Evolutionary conservation across 2,888 invertebrate species (phyloP).

Genomic region (Chymomyza procnemis): DNA sequence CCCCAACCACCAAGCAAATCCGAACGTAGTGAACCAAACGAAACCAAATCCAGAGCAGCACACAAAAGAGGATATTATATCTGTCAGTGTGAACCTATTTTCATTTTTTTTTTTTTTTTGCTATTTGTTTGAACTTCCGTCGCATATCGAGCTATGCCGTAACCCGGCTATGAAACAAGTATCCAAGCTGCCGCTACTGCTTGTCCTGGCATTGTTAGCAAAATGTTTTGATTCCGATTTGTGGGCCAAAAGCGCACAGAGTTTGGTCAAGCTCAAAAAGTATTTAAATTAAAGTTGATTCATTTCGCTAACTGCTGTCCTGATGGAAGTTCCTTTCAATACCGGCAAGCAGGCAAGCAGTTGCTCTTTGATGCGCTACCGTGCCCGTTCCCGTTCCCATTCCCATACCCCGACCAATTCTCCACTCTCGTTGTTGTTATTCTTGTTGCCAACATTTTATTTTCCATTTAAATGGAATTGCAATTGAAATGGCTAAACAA

Average conservation of each 20-base stretch:
- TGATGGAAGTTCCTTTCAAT: no score
- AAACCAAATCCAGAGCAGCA: constrained; percentile 1
- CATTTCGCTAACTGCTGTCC: constrained; percentile 36
- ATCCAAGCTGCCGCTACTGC: no score
- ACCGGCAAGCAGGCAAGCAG: no score
- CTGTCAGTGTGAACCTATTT: constrained; percentile 17
- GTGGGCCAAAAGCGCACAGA: background rate
- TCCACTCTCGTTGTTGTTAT: no score
- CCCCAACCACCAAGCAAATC: constrained; percentile 1
- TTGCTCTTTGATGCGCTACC: background rate
- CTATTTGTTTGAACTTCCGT: constrained; percentile 58
- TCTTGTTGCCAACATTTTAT: background rate
- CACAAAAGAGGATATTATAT: constrained; percentile 51
- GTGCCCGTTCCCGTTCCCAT: constrained; percentile 4
- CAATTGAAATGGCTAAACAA: constrained; percentile 61
- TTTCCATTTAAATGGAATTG: constrained; percentile 34
- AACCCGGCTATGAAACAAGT: background rate
- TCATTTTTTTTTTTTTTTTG: no score
- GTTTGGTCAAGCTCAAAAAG: constrained; percentile 13
- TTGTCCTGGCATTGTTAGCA: constrained; percentile 27
- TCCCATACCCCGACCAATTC: no score
- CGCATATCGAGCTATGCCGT: constrained; percentile 30
- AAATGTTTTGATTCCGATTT: constrained; percentile 32
- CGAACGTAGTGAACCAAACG: constrained; percentile 2
- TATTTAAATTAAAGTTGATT: constrained; percentile 69